Evolutionary conservation across 2,888 invertebrate species (phyloP).

Genomic region (Nephrotoma guestfalica): DNA sequence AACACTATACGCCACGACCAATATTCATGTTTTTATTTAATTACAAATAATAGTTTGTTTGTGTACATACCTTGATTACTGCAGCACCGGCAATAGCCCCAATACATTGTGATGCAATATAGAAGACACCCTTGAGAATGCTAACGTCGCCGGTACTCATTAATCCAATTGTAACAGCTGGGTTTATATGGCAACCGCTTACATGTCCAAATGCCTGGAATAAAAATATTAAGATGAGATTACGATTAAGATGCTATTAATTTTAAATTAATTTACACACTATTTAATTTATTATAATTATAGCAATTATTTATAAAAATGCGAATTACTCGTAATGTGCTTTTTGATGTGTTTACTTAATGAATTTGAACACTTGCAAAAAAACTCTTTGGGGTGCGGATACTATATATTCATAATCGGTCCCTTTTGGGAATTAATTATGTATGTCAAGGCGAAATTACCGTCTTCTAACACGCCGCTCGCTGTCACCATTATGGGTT

Average conservation of each 20-base stretch:
- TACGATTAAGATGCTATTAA: not conserved
- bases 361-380: not conserved
- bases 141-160: conserved; percentile 68
- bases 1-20: not conserved
- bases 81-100: conserved; percentile 74
- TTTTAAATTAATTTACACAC: not conserved
- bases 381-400: too few relatives aligned
- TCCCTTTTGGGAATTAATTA: too few relatives aligned
- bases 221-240: conserved; percentile 11
- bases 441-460: too few relatives aligned
- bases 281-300: not conserved
- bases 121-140: conserved; percentile 61
- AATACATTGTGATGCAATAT: conserved; percentile 64
- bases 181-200: conserved; percentile 86
- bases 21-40: not conserved
- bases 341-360: not conserved
- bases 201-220: conserved; percentile 67
- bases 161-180: conserved; percentile 76
- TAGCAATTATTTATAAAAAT: not conserved
- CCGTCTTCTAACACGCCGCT: too few relatives aligned
- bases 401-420: too few relatives aligned
- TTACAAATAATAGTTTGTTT: not conserved
- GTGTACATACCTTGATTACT: conserved; percentile 44
- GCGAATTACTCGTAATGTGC: not conserved
- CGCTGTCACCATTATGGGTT: too few relatives aligned